phyloP scores from a whole-genome alignment of 2,113 vertebrate genomes.

The Leptobrachium ailaonicum region DNA sequence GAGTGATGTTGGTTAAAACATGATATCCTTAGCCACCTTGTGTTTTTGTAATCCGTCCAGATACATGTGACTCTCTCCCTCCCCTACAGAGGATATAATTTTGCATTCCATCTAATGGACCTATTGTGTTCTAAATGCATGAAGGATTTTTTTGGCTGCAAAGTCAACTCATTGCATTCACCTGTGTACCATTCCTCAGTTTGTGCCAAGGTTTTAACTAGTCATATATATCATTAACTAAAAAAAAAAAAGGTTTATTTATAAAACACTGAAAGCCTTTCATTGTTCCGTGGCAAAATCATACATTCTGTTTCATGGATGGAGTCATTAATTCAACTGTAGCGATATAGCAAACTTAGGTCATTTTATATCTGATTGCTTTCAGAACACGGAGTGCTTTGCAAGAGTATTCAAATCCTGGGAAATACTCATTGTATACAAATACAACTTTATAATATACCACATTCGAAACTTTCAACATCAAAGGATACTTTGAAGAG shows the following conservation, averaged over 20 bases:
- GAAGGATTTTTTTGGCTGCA: not conserved
- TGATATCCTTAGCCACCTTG: not conserved
- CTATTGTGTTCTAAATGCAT: not conserved
- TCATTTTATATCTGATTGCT: too few species aligned
- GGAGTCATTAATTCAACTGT: too few species aligned
- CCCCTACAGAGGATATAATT: not conserved
- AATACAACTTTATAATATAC: too few species aligned
- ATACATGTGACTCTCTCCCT: not conserved
- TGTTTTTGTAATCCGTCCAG: not conserved
- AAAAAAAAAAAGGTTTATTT: not conserved
- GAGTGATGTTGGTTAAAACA: too few species aligned
- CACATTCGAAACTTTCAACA: too few species aligned
- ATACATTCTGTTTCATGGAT: too few species aligned
- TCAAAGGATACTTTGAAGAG: too few species aligned
- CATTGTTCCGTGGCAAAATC: too few species aligned
- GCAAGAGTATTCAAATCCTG: too few species aligned
- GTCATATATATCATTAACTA: not conserved
- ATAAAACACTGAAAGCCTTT: not conserved
- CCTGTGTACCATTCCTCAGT: not conserved
- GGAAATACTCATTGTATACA: too few species aligned
- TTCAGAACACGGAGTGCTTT: too few species aligned
- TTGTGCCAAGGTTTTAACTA: not conserved
- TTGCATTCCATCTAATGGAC: not conserved
- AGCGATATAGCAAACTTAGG: too few species aligned
- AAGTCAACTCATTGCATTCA: not conserved